phyloP scores from a whole-genome alignment of 2,797 vertebrate genomes.

The Otus scops region DNA sequence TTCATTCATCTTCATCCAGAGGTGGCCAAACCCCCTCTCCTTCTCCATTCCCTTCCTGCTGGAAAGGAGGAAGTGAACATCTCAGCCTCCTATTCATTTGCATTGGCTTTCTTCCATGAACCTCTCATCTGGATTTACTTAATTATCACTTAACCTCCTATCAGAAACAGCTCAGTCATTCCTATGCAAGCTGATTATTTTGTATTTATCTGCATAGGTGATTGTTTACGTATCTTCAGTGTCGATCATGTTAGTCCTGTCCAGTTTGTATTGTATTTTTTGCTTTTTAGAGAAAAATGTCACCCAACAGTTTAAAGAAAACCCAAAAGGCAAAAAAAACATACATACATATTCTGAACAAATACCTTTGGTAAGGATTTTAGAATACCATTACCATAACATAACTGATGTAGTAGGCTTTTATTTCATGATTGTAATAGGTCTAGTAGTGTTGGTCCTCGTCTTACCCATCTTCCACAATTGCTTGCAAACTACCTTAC shows the following conservation, averaged over 20 bases:
- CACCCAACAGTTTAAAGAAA: neutral
- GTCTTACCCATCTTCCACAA: neutral
- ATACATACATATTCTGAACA: neutral
- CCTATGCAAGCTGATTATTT: neutral
- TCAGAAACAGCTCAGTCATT: neutral
- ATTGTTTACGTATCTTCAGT: neutral
- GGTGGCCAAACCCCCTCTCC: neutral
- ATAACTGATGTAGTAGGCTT: neutral
- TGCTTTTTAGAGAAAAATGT: neutral
- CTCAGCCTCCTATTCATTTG: neutral
- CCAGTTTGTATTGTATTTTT: neutral
- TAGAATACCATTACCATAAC: neutral
- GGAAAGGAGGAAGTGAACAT: neutral
- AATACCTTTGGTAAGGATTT: neutral
- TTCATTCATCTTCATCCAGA: neutral
- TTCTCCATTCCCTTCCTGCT: neutral
- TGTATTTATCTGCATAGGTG: neutral
- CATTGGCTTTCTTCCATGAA: neutral
- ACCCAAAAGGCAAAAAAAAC: too few relatives aligned
- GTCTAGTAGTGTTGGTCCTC: neutral
- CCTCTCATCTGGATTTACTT: neutral
- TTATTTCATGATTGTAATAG: neutral
- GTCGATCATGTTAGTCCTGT: neutral
- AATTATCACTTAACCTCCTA: neutral
- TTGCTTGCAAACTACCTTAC: neutral